Percentiles rank a stretch among this genome's conserved stretches.
These are phyloP conservation scores for Microtus montanus DNA, from an alignment of 2,113 vertebrate species.

Conservation along the genomic window DNA sequence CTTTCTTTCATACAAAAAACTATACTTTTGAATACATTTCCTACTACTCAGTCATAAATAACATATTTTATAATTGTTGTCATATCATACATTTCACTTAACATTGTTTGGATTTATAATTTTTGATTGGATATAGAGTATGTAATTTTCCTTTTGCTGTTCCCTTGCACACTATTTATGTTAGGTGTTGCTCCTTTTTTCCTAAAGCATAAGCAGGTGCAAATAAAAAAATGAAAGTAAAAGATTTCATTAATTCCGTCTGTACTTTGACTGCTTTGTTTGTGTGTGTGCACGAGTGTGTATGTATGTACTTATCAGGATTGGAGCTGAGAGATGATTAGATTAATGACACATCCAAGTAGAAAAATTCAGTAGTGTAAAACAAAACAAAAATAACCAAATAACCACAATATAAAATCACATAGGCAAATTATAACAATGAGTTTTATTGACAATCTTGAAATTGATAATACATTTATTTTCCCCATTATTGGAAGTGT, in stretches of 20 bases:
- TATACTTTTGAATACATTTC: background rate
- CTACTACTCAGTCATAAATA: background rate
- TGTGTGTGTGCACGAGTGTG: background rate
- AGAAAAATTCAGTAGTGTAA: background rate
- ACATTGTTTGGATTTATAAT: background rate
- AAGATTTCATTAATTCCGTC: background rate
- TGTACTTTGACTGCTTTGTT: background rate
- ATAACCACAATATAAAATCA: background rate
- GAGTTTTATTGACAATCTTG: background rate
- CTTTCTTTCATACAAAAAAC: conserved; percentile 16
- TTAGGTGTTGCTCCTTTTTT: background rate
- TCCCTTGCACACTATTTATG: background rate
- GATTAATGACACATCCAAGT: background rate
- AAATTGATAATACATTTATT: background rate
- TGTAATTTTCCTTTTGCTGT: background rate
- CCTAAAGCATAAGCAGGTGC: background rate
- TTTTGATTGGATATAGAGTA: background rate
- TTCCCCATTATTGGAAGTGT: background rate
- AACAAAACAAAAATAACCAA: background rate
- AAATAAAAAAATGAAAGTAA: background rate
- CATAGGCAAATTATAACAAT: background rate
- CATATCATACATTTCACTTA: background rate
- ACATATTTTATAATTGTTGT: background rate
- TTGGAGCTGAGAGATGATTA: background rate
- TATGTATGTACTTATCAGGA: background rate